Percentiles rank a stretch among this genome's conserved stretches.
These are phyloP conservation scores for Chrysogorgia sp. DNA, from an alignment of 92 coral and sea anemone genomes.

Conservation along the genomic window DNA sequence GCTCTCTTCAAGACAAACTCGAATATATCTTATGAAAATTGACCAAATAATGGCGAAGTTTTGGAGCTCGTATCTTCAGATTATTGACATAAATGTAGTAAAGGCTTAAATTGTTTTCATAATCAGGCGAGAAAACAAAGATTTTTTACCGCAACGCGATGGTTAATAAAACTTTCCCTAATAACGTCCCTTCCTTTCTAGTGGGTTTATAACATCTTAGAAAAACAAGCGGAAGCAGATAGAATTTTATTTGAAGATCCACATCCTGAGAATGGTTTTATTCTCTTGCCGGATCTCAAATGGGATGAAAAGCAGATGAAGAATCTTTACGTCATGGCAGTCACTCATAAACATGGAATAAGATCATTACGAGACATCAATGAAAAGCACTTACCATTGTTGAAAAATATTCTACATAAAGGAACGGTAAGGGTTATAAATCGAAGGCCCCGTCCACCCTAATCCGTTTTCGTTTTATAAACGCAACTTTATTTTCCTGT, in stretches of 20 bases:
- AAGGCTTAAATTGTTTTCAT: too few relatives aligned
- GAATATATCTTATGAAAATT: too few relatives aligned
- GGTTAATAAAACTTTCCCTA: neutral
- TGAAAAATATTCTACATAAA: constrained; percentile 76
- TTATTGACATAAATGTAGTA: too few relatives aligned
- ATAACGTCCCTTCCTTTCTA: constrained; percentile 42
- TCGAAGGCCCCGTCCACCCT: too few relatives aligned
- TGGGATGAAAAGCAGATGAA: constrained; percentile 90
- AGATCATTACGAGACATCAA: constrained; percentile 83
- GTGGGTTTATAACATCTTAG: constrained; percentile 98
- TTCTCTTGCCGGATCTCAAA: constrained; percentile 89
- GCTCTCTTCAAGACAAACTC: too few relatives aligned
- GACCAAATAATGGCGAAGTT: too few relatives aligned
- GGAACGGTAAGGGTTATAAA: constrained; percentile 70
- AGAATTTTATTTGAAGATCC: constrained; percentile 86
- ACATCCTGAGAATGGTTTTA: constrained; percentile 82
- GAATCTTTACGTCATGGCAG: constrained; percentile 89
- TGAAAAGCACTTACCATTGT: constrained; percentile 68
- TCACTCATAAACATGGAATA: constrained; percentile 72
- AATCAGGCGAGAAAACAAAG: too few relatives aligned
- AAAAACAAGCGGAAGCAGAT: constrained; percentile 90
- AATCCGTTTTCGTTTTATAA: too few relatives aligned
- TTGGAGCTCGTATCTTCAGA: too few relatives aligned
- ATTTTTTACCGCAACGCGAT: too few relatives aligned
- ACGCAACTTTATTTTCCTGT: too few relatives aligned